These are phyloP conservation scores for Caenorhabditis sp. DNA, from an alignment of 2,888 invertebrate species.

Conservation along the genomic window DNA sequence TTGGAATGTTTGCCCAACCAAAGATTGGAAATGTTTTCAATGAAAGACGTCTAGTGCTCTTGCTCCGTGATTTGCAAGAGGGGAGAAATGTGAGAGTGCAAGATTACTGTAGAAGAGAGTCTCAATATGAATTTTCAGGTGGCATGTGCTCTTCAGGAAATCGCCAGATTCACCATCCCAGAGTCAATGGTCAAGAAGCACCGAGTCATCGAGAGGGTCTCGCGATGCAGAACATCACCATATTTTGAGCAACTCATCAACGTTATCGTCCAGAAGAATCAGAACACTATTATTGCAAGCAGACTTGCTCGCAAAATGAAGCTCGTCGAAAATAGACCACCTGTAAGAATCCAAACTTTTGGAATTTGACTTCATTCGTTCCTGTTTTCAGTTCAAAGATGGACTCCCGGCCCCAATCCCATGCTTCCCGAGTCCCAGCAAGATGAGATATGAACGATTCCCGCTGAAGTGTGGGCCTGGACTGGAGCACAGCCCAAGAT, in stretches of 20 bases:
- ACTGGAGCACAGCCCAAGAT: background rate
- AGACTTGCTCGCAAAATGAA: too few relatives aligned
- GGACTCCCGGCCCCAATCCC: conserved; percentile 3
- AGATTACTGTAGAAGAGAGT: background rate
- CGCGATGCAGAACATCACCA: background rate
- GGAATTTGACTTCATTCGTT: too few relatives aligned
- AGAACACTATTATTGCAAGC: background rate
- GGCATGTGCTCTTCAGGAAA: background rate
- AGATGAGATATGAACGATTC: background rate
- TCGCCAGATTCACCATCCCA: conserved; percentile 17
- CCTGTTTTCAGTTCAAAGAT: too few relatives aligned
- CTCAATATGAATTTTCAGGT: conserved; percentile 8
- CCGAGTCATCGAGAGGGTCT: background rate
- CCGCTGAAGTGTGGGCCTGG: conserved; percentile 36
- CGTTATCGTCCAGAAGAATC: conserved; percentile 10
- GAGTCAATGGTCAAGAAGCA: background rate
- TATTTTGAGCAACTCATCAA: background rate
- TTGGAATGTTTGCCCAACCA: background rate
- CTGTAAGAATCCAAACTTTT: too few relatives aligned
- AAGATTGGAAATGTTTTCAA: background rate
- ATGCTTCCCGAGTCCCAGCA: too few relatives aligned
- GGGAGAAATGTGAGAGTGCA: background rate
- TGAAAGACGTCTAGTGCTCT: conserved; percentile 1
- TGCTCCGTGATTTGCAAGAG: background rate
- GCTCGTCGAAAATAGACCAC: too few relatives aligned